Conservation (phyloP, 2,888 invertebrate genomes). For the Heterodera filipjevi region DNA sequence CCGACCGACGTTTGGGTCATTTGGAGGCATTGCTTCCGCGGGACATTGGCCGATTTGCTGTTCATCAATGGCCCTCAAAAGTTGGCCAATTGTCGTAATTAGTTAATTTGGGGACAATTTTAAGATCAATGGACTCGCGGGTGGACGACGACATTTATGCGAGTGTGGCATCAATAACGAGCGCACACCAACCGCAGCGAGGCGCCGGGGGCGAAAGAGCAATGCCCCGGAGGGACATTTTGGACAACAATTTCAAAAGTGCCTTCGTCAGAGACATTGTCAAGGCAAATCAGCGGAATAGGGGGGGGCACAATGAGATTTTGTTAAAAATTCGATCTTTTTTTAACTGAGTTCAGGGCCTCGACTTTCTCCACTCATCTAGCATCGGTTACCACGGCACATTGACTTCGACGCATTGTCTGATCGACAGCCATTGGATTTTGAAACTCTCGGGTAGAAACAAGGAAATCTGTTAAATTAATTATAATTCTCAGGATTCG, state of each 20-base stretch:
- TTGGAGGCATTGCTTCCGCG: slow-evolving; percentile 52
- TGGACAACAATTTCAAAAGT: slow-evolving; percentile 54
- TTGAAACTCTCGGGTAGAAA: slow-evolving; percentile 54
- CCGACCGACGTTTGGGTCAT: slow-evolving; percentile 44
- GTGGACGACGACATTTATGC: slow-evolving; percentile 24
- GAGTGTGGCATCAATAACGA: slow-evolving; percentile 18
- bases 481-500: slow-evolving; percentile 42
- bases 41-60: slow-evolving; percentile 51
- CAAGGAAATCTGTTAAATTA: neutral
- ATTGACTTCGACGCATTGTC: slow-evolving; percentile 54
- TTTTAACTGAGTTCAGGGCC: slow-evolving; percentile 54
- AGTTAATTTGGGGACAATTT: neutral
- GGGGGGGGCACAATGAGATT: too few species aligned
- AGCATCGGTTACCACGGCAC: slow-evolving; percentile 56
- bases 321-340: too few species aligned
- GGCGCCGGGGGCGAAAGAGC: slow-evolving; percentile 15
- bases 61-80: slow-evolving; percentile 38
- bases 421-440: slow-evolving; percentile 63
- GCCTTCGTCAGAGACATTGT: slow-evolving; percentile 62
- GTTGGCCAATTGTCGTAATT: neutral
- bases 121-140: slow-evolving; percentile 9
- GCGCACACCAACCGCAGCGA: slow-evolving; percentile 25
- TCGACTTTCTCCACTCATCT: slow-evolving; percentile 58
- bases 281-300: slow-evolving; percentile 45
- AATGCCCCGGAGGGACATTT: slow-evolving; percentile 15